A percentile compares a stretch with the other conserved stretches of the same genome.
Conservation (phyloP, 2,888 invertebrate species). For the Chrysomela aeneicollis region DNA sequence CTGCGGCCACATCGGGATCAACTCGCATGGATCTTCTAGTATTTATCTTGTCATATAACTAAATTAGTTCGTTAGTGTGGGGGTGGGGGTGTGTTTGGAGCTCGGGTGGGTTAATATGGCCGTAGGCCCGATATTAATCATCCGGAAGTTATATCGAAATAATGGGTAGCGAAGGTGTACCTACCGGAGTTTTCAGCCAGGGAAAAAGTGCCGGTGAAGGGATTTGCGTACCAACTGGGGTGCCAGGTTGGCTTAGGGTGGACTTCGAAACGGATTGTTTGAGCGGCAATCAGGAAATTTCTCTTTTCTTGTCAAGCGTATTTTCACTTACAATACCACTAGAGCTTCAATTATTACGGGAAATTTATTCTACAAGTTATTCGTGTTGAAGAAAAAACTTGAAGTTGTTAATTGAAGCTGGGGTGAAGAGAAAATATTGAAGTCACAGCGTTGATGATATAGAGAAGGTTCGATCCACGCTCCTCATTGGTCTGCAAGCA, state of each 20-base stretch:
- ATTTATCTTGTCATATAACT: conserved; percentile 62
- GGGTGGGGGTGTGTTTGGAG: conserved; percentile 41
- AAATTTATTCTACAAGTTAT: too few species aligned
- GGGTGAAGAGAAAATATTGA: too few species aligned
- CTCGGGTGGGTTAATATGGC: conserved; percentile 41
- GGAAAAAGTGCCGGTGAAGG: conserved; percentile 23
- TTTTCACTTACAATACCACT: too few species aligned
- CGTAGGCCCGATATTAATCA: conserved; percentile 42
- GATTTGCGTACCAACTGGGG: conserved; percentile 20
- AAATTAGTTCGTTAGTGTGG: conserved; percentile 57
- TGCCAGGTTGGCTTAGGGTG: not conserved
- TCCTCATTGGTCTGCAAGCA: too few species aligned
- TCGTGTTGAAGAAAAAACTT: too few species aligned
- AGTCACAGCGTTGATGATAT: too few species aligned
- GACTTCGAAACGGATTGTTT: not conserved
- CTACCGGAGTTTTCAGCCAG: conserved; percentile 12
- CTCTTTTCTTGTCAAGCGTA: too few species aligned
- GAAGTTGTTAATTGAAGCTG: too few species aligned
- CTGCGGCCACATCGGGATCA: conserved; percentile 54
- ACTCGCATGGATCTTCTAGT: conserved; percentile 59
- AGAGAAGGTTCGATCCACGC: too few species aligned
- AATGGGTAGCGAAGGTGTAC: conserved; percentile 29
- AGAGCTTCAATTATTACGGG: too few species aligned
- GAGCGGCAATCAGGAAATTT: not conserved
- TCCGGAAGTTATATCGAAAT: conserved; percentile 41